phyloP scores from a whole-genome alignment of 2,888 invertebrate genomes.

The Cremastobaeus sp. region DNA sequence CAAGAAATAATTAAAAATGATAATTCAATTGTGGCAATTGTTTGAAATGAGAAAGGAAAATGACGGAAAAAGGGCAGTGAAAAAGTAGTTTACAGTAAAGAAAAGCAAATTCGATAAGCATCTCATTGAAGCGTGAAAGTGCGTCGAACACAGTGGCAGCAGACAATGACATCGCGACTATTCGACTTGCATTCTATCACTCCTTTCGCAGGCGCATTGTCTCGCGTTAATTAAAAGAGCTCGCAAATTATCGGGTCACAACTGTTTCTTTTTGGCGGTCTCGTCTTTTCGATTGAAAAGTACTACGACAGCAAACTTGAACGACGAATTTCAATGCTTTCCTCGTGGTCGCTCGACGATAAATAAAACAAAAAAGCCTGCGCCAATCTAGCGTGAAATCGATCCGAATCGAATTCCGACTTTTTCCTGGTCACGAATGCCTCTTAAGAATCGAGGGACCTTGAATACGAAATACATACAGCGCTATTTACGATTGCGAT shows the following conservation, averaged over 20 bases:
- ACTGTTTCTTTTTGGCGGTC: constrained; percentile 35
- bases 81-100: constrained; percentile 29
- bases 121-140: constrained; percentile 49
- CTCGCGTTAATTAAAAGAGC: constrained; percentile 54
- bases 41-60: constrained; percentile 22
- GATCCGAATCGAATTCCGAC: constrained; percentile 52
- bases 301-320: constrained; percentile 18
- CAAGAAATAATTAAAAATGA: constrained; percentile 42
- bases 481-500: constrained; percentile 14
- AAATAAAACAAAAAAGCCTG: constrained; percentile 40
- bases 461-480: constrained; percentile 47
- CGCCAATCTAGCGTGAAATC: constrained; percentile 52
- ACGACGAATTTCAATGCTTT: constrained; percentile 46
- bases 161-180: constrained; percentile 48
- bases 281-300: constrained; percentile 29
- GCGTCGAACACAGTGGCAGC: constrained; percentile 32
- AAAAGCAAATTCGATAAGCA: constrained; percentile 54
- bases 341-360: constrained; percentile 26
- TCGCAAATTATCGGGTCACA: constrained; percentile 48
- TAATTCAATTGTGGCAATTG: constrained; percentile 43
- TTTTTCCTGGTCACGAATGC: constrained; percentile 52
- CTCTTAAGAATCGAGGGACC: constrained; percentile 48
- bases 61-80: constrained; percentile 1
- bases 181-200: constrained; percentile 40
- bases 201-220: constrained; percentile 32